Percentiles rank a stretch among this genome's conserved stretches.
These are phyloP conservation scores for Oxyura jamaicensis DNA, from an alignment of 2,113 vertebrate genomes.

Conservation along the genomic window DNA sequence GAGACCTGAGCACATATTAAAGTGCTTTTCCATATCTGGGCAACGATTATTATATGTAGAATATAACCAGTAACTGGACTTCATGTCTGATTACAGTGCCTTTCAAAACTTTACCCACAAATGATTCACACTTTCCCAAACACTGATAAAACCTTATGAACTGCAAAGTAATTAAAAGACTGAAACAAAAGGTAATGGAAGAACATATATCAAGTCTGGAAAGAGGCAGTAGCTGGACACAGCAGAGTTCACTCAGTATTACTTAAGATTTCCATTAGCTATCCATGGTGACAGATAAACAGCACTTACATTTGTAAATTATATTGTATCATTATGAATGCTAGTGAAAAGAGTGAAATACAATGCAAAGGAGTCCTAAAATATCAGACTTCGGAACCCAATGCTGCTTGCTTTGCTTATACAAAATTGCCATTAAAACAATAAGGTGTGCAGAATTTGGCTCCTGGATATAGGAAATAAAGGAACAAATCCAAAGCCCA, in stretches of 20 bases:
- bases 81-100: not conserved
- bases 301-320: not conserved
- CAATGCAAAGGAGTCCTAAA: not conserved
- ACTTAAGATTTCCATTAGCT: constrained; percentile 34
- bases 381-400: not conserved
- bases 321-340: not conserved
- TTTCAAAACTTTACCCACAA: constrained; percentile 39
- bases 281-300: constrained; percentile 31
- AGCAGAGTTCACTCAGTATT: not conserved
- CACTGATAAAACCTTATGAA: constrained; percentile 4
- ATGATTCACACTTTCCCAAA: constrained; percentile 33
- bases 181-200: constrained; percentile 51
- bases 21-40: not conserved
- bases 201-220: constrained; percentile 44
- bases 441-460: constrained; percentile 62
- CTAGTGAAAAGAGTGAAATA: constrained; percentile 4
- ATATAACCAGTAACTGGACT: not conserved
- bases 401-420: not conserved
- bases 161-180: constrained; percentile 33
- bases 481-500: constrained; percentile 49
- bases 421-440: constrained; percentile 43
- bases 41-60: not conserved
- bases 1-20: not conserved
- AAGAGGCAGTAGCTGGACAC: not conserved
- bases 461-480: constrained; percentile 52